phyloP scores from a whole-genome alignment of 2,797 vertebrate genomes.

The Hyperoplus lanceolatus region DNA sequence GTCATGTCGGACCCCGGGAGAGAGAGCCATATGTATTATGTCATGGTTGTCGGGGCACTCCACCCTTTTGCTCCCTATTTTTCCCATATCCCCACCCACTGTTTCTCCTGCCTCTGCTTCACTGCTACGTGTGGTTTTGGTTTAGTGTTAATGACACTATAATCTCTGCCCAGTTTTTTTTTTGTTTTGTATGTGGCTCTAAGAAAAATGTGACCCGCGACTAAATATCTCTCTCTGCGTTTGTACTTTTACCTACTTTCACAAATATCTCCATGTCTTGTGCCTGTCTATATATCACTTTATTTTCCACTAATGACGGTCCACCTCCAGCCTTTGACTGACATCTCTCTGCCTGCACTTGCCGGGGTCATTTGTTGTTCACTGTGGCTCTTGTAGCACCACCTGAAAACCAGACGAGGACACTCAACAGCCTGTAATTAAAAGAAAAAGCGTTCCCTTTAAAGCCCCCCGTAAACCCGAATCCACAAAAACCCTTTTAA shows the following conservation, averaged over 20 bases:
- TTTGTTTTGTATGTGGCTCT: slow-evolving; percentile 3
- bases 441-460: not conserved
- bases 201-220: slow-evolving; percentile 14
- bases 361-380: slow-evolving; percentile 36
- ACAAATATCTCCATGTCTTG: not conserved
- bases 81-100: slow-evolving; percentile 46
- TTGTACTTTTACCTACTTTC: slow-evolving; percentile 10
- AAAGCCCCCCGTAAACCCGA: not conserved
- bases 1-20: slow-evolving; percentile 61
- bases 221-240: slow-evolving; percentile 8
- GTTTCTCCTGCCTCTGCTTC: slow-evolving; percentile 23
- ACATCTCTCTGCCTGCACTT: slow-evolving; percentile 41
- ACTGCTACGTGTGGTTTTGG: slow-evolving; percentile 18
- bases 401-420: slow-evolving; percentile 65
- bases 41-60: slow-evolving; percentile 71
- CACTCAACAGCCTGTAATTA: slow-evolving; percentile 58
- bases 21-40: slow-evolving; percentile 73
- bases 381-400: slow-evolving; percentile 25
- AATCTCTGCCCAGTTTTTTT: slow-evolving; percentile 18
- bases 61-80: slow-evolving; percentile 68
- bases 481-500: too few relatives aligned
- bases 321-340: slow-evolving; percentile 15
- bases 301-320: slow-evolving; percentile 6
- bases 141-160: slow-evolving; percentile 29
- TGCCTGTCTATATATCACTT: slow-evolving; percentile 11